Evolutionary conservation across 92 coral and sea anemone species (phyloP), one percentile per base, ranked within the genome.

Genomic region (Zoanthus solanderi): DNA sequence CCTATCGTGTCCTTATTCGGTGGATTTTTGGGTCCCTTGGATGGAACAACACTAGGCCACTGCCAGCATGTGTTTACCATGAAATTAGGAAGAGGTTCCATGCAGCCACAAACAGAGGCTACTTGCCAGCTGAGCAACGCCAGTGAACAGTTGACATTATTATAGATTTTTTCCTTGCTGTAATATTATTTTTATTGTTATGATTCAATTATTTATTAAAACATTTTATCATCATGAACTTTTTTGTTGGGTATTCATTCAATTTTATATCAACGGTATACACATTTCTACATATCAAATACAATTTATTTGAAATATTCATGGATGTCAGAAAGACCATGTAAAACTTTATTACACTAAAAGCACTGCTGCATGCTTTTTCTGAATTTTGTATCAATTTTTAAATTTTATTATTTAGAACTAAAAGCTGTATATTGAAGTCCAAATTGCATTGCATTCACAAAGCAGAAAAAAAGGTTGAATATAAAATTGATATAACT

Each of bases 1-100:
- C 76, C 50, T 72, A 72, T 72, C 53, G 76, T 32, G 47, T 72
- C 50, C 50, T 72, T 32, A 72, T 32, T 37, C 47, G 52, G 50
- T 72, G 76, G 76, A 9, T 72, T 32, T 72, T 72, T 72, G 76
- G 76, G 50, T 72, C 76, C 76, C 76, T 34, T 32, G 76, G 76
- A 32, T 72, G 76, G 50, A 72, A 72, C 76, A 72, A 72, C 76
- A 72, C 76, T 37, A 72, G 76, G 50, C 76, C 76, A 32, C 76
- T 72, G 48, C 76, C 76, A 72, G 76, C 76, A 32, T 72, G 76
- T 37, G 50, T 72, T 32, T 72, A 72, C 76, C 47, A 72, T 32
- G 76, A 32, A 32, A 72, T 72, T 37, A 72, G 76, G 52, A 72
- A 72, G 76, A 37, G 50, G 50, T 72, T 72, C 50, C 76, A 10